These are phyloP conservation scores for Leptodactylus fuscus DNA, from an alignment of 2,113 vertebrate genomes.

Conservation along the genomic window DNA sequence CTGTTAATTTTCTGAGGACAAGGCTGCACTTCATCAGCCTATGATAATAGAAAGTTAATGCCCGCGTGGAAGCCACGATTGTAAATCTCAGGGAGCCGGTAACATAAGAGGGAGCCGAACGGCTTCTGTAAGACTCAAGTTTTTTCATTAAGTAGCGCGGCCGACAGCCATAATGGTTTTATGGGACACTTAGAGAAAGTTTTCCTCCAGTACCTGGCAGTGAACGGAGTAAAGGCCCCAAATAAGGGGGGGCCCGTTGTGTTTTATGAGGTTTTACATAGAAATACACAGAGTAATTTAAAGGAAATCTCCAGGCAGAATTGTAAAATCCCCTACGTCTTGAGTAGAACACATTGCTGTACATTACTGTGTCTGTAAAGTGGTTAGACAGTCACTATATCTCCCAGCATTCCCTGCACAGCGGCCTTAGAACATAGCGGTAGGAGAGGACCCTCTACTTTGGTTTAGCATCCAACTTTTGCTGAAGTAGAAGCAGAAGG, in stretches of 20 bases:
- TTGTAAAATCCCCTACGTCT: not conserved
- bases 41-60: constrained; percentile 8
- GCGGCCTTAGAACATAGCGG: too few relatives aligned
- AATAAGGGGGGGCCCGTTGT: not conserved
- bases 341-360: not conserved
- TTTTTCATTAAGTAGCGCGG: not conserved
- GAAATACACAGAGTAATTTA: not conserved
- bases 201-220: not conserved
- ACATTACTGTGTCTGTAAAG: not conserved
- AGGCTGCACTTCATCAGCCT: constrained; percentile 17
- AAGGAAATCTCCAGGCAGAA: not conserved
- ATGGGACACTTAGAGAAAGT: not conserved
- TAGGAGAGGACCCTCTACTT: too few relatives aligned
- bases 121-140: not conserved
- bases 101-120: not conserved
- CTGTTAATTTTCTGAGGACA: constrained; percentile 33
- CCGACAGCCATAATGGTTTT: not conserved
- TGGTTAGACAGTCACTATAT: not conserved
- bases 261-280: not conserved
- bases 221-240: not conserved
- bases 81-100: constrained; percentile 8
- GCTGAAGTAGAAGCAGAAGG: too few relatives aligned
- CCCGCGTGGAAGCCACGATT: not conserved
- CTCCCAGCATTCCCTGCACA: not conserved
- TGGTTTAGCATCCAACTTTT: too few relatives aligned